These are phyloP conservation scores for Epizoanthus fatuus DNA, from an alignment of 92 coral and sea anemone genomes.

Conservation along the genomic window DNA sequence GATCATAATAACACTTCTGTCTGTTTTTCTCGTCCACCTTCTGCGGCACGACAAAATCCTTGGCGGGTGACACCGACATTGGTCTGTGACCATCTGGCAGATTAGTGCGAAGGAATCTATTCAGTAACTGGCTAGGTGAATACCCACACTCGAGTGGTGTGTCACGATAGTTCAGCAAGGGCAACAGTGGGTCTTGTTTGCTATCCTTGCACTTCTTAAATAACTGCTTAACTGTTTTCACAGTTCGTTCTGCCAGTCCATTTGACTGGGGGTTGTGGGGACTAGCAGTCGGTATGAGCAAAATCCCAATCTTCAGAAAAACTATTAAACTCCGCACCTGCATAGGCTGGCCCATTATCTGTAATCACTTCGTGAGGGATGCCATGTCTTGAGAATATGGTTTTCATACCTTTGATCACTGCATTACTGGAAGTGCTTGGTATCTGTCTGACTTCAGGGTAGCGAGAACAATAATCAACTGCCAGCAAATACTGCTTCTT, in stretches of 20 bases:
- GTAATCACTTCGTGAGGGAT: background rate
- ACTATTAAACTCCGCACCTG: background rate
- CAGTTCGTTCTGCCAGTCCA: background rate
- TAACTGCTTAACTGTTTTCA: background rate
- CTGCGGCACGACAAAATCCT: background rate
- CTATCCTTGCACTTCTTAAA: background rate
- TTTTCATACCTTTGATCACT: conserved; percentile 16
- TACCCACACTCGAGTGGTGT: background rate
- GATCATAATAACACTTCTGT: background rate
- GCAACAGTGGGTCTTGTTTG: background rate
- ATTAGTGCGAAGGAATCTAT: background rate
- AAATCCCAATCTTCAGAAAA: background rate
- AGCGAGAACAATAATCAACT: conserved; percentile 26
- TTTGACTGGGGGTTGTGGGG: background rate
- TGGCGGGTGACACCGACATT: background rate
- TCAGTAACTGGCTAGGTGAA: background rate
- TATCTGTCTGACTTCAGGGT: conserved; percentile 27
- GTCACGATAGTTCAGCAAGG: background rate
- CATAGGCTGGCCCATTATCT: background rate
- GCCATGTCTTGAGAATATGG: conserved; percentile 33
- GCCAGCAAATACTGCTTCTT: conserved; percentile 15
- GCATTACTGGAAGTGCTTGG: background rate
- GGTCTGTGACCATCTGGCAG: background rate
- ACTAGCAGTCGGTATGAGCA: background rate
- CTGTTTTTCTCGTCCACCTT: background rate